These are phyloP conservation scores for Myotis planiceps DNA, from an alignment of 2,797 vertebrate genomes.

Conservation along the genomic window DNA sequence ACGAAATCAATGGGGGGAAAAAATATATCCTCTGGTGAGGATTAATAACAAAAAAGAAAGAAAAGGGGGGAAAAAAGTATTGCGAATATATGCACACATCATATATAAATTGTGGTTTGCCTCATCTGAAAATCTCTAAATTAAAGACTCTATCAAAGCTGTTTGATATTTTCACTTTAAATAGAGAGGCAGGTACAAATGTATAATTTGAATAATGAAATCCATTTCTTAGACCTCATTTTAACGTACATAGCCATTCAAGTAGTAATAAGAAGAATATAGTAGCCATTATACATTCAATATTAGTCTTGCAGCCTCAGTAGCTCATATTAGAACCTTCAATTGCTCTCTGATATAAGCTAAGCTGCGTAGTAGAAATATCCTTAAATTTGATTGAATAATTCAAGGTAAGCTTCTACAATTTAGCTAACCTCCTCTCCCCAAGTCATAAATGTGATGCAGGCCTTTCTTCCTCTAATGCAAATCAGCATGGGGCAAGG, in stretches of 20 bases:
- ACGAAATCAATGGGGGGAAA: no score
- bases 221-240: not conserved
- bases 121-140: not conserved
- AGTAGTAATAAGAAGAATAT: slow-evolving; percentile 25
- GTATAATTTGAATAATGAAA: slow-evolving; percentile 11
- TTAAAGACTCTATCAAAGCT: not conserved
- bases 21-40: no score
- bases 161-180: slow-evolving; percentile 15
- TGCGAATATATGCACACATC: not conserved
- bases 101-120: not conserved
- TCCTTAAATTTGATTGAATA: slow-evolving; percentile 11
- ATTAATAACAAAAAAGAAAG: no score
- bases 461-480: not conserved
- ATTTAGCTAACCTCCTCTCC: not conserved
- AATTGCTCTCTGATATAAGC: not conserved
- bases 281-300: not conserved
- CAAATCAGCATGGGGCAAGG: not conserved
- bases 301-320: not conserved
- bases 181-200: not conserved
- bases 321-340: not conserved
- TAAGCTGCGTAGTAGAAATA: not conserved
- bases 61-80: no score
- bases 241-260: not conserved
- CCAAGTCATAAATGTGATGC: not conserved
- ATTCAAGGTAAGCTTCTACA: not conserved